phyloP scores from a whole-genome alignment of 2,797 vertebrate genomes.

The Pampus argenteus region DNA sequence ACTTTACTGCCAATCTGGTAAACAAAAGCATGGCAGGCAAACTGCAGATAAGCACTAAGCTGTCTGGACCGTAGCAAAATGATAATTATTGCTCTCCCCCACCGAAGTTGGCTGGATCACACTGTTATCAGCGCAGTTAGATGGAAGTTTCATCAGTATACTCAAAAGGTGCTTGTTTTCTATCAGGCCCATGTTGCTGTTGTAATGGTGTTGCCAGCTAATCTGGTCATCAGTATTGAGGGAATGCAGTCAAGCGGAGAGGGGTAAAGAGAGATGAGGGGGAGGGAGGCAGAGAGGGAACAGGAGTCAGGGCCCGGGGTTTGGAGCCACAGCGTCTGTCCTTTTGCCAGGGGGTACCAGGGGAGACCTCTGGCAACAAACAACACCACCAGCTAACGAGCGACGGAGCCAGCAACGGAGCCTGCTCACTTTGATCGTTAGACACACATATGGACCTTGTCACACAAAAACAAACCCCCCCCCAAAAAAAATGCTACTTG shows the following conservation, averaged over 20 bases:
- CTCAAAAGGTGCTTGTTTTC: constrained; percentile 59
- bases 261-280: constrained; percentile 31
- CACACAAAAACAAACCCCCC: constrained; percentile 63
- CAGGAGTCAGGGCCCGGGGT: constrained; percentile 52
- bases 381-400: constrained; percentile 77
- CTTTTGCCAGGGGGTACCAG: constrained; percentile 67
- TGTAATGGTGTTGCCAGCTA: constrained; percentile 53
- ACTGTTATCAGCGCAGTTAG: constrained; percentile 51
- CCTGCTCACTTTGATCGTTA: constrained; percentile 74
- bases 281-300: constrained; percentile 24
- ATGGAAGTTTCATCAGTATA: constrained; percentile 58
- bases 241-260: constrained; percentile 66
- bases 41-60: constrained; percentile 74
- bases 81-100: constrained; percentile 62
- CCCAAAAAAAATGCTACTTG: constrained; percentile 71
- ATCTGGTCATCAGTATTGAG: constrained; percentile 76
- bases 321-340: constrained; percentile 81
- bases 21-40: constrained; percentile 74
- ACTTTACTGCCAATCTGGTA: constrained; percentile 69
- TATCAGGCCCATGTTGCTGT: constrained; percentile 24
- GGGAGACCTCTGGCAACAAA: constrained; percentile 76
- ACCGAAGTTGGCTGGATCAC: constrained; percentile 50
- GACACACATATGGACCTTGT: constrained; percentile 81
- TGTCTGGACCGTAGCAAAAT: constrained; percentile 66
- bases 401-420: constrained; percentile 51